phyloP scores from a whole-genome alignment of 1,140 invertebrate species.

The Papilio helenus region DNA sequence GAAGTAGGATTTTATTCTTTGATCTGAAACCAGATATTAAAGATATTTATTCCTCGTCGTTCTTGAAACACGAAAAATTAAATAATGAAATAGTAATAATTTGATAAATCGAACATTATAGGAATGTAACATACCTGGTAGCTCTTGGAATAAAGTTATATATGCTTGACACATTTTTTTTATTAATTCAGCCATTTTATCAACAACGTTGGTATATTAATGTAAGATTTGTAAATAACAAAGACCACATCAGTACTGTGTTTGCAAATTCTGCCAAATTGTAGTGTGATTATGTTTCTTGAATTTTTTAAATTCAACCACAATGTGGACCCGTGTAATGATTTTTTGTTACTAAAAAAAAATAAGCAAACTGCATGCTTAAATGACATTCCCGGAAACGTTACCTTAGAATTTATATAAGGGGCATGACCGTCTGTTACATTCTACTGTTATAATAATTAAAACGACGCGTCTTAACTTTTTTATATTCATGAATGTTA shows the following conservation, averaged over 20 bases:
- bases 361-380: background rate
- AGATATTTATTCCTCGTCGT: background rate
- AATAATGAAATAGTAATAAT: background rate
- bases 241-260: background rate
- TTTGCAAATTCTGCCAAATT: background rate
- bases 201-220: background rate
- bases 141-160: conserved; percentile 52
- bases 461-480: background rate
- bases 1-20: conserved; percentile 58
- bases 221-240: background rate
- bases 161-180: conserved; percentile 51
- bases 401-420: background rate
- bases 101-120: background rate
- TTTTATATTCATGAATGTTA: background rate
- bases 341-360: background rate
- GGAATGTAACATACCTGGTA: conserved; percentile 51
- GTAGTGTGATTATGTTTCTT: background rate
- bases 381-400: background rate
- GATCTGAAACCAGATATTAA: conserved; percentile 60
- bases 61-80: too few relatives aligned
- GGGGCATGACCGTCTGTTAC: background rate
- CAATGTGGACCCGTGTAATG: background rate
- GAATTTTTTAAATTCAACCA: background rate
- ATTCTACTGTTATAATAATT: background rate
- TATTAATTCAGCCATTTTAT: conserved; percentile 56